Evolutionary conservation across 2,888 invertebrate genomes (phyloP).

Genomic region (Nasonovia ribisnigri): DNA sequence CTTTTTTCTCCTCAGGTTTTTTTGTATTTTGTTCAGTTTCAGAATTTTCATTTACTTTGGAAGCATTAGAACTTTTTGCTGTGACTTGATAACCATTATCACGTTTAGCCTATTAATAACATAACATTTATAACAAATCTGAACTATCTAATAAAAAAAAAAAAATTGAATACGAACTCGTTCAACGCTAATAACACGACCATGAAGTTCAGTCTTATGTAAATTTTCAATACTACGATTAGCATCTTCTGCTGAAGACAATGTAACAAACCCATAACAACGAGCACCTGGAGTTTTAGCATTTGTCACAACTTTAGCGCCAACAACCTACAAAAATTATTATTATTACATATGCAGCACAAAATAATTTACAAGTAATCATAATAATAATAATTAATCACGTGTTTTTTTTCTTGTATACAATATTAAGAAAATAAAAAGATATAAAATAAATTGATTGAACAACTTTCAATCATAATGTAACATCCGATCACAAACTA

Average conservation of each 20-base stretch:
- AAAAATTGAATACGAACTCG: conserved; percentile 71
- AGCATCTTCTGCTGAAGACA: conserved; percentile 91
- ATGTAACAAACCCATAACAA: conserved; percentile 96
- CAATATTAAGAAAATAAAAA: not conserved
- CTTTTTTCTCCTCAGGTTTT: conserved; percentile 64
- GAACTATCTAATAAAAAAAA: not conserved
- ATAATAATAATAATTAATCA: too few relatives aligned
- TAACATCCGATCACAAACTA: too few relatives aligned
- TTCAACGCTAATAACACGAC: conserved; percentile 94
- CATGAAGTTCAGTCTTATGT: conserved; percentile 93
- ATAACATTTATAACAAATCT: not conserved
- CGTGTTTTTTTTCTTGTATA: too few relatives aligned
- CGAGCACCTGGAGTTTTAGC: conserved; percentile 92
- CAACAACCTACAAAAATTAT: conserved; percentile 73
- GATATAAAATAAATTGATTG: not conserved
- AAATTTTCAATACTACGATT: conserved; percentile 90
- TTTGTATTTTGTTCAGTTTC: conserved; percentile 66
- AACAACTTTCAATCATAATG: too few relatives aligned
- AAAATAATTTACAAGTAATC: conserved; percentile 8
- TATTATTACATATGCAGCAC: not conserved
- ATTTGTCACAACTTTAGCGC: conserved; percentile 97
- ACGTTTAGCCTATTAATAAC: conserved; percentile 45
- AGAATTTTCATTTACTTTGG: conserved; percentile 69
- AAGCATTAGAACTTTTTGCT: conserved; percentile 72
- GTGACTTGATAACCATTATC: conserved; percentile 69